These are phyloP conservation scores for Urechis unicinctus DNA, from an alignment of 2,888 invertebrate species.

Conservation along the genomic window DNA sequence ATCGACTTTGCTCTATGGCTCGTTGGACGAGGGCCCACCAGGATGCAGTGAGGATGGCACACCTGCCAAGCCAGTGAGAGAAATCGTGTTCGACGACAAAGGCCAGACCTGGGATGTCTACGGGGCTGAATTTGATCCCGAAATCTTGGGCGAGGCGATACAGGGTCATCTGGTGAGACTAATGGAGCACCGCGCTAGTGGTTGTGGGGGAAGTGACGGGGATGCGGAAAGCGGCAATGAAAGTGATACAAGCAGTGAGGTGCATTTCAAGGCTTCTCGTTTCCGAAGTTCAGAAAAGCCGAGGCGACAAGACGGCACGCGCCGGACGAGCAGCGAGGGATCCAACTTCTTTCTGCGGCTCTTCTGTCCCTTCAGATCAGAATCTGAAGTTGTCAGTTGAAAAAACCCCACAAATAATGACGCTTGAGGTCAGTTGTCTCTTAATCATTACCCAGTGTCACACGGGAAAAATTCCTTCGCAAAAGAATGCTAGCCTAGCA, in stretches of 20 bases:
- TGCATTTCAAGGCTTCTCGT: too few species aligned
- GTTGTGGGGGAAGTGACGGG: too few species aligned
- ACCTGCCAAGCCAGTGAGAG: constrained; percentile 9
- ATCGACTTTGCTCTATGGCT: background rate
- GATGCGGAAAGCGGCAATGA: too few species aligned
- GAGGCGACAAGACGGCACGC: background rate
- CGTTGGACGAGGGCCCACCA: background rate
- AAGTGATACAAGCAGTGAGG: too few species aligned
- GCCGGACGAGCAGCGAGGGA: background rate
- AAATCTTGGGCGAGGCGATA: constrained; percentile 25
- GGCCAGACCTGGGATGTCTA: constrained; percentile 33
- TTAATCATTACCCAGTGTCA: too few species aligned
- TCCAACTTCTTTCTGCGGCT: background rate
- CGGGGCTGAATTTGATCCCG: constrained; percentile 29
- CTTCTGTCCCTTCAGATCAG: background rate
- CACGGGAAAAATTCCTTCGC: too few species aligned
- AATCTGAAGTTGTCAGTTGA: too few species aligned
- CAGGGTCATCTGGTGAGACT: constrained; percentile 23
- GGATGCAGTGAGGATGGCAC: background rate
- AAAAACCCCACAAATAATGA: too few species aligned
- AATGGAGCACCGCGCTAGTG: too few species aligned
- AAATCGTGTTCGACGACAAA: constrained; percentile 25
- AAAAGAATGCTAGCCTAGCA: too few species aligned
- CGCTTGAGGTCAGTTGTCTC: too few species aligned
- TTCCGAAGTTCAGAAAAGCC: too few species aligned